Conservation (phyloP, 2,797 vertebrate genomes). For the Decapterus maruadsi region DNA sequence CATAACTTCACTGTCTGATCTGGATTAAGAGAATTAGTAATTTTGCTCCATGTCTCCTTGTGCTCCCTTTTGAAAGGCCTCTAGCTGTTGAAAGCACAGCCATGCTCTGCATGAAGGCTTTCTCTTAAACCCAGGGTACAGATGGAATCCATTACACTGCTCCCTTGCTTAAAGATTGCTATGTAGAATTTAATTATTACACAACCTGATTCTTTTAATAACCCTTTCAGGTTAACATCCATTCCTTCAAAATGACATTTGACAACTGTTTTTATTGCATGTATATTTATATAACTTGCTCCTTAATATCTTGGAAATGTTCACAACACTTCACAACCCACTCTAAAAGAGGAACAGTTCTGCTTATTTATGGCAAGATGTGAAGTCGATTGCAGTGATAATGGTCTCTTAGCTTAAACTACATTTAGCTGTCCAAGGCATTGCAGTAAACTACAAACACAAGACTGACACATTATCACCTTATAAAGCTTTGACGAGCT, state of each 20-base stretch:
- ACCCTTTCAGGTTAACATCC: neutral
- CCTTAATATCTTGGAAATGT: neutral
- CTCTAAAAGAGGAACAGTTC: neutral
- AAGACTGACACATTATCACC: neutral
- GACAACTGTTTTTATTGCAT: neutral
- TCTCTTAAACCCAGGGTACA: neutral
- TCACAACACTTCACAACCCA: neutral
- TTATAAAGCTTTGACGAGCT: neutral
- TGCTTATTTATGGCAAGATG: neutral
- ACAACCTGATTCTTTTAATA: neutral
- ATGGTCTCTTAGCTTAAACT: neutral
- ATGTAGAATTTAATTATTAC: neutral
- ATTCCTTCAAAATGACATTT: neutral
- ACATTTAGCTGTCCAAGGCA: neutral
- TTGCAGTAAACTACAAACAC: neutral
- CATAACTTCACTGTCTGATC: conserved; percentile 3
- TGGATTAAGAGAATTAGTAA: conserved; percentile 15
- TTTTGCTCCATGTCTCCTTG: conserved; percentile 1
- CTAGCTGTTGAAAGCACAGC: neutral
- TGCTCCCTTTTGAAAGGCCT: neutral
- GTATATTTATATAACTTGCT: neutral
- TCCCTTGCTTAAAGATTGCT: neutral
- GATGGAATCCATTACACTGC: neutral
- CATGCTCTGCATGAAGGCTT: neutral
- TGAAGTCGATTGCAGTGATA: neutral